Evolutionary conservation across 2,888 invertebrate genomes (phyloP), one percentile per base, ranked within the genome.

Genomic region (Furcula furcula): DNA sequence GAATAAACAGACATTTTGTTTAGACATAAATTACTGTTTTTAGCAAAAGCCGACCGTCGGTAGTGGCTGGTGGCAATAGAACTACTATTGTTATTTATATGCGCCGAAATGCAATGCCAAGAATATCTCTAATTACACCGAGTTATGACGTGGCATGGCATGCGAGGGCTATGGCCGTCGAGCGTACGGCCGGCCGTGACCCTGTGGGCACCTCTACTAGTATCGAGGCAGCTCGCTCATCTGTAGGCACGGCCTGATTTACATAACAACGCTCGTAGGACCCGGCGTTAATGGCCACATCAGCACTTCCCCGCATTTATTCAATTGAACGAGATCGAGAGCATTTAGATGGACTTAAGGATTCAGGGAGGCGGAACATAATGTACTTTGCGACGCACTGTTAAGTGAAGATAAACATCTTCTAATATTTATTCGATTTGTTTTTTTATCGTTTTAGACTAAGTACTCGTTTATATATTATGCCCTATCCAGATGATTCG

Each of bases 271-370:
- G 64, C 67, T 63, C 61, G 60, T 63, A 58, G 58, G 52, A 60
- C 62, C 63, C 60, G 58, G 49, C 58, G 59, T 59, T 67, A 67
- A 69, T 69, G 61, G 56, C 55, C 51, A 59, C 66, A 65, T 64
- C 73, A 71, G 63, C 73, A 55, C 54, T 53, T 52, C 56, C 54
- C 52, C 60, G 67, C 72, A 68, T 80, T 84, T 83, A 83, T 83
- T 80, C 85, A 84, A 84, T 85, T 84, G 82, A 81, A 69, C 54
- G 49, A 68, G 70, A 80, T 79, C 76, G 75, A 74, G 71, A 68
- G 64, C 74, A 73, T 13, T 73, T 78, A 77, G 75, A 71, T 78
- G 70, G 72, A 69, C 71, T 75, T 65, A 61, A 65, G 61, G 66
- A 69, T 63, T 61, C 55, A 56, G 49, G 50, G 55, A 48, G 49